Evolutionary conservation across 2,113 vertebrate species (phyloP).

Genomic region (Peucedramus taeniatus): DNA sequence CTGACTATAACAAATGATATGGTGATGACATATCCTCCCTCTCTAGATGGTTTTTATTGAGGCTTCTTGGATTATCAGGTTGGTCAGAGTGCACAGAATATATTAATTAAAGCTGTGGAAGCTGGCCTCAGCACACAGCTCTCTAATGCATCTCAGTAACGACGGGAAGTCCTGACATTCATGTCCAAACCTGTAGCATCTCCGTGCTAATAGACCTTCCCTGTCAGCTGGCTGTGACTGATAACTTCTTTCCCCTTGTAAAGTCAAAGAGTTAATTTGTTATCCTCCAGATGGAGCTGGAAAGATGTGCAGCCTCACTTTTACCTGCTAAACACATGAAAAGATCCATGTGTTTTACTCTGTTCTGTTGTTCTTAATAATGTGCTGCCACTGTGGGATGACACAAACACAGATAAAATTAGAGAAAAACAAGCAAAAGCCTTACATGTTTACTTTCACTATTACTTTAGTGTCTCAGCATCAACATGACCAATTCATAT

Average conservation of each 20-base stretch:
- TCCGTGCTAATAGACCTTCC: not conserved
- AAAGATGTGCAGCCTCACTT: not conserved
- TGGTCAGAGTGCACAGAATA: slow-evolving; percentile 34
- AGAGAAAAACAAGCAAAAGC: not conserved
- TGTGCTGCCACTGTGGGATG: not conserved
- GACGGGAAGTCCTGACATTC: not conserved
- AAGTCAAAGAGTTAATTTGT: slow-evolving; percentile 21
- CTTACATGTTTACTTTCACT: not conserved
- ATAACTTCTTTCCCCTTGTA: slow-evolving; percentile 9
- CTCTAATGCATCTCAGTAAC: not conserved
- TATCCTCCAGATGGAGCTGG: not conserved
- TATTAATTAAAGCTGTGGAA: slow-evolving; percentile 51
- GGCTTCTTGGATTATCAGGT: slow-evolving; percentile 36
- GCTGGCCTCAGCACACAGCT: not conserved
- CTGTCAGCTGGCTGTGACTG: not conserved
- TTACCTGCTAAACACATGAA: not conserved
- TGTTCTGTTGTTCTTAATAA: not conserved
- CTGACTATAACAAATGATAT: not conserved
- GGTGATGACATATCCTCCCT: slow-evolving; percentile 24
- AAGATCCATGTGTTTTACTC: not conserved
- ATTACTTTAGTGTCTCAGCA: not conserved
- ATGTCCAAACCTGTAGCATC: not conserved
- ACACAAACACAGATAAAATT: not conserved
- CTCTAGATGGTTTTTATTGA: slow-evolving; percentile 27
- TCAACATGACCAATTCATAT: not conserved